Conservation (phyloP, 1,140 invertebrate genomes). For the Galendromus occidentalis region DNA sequence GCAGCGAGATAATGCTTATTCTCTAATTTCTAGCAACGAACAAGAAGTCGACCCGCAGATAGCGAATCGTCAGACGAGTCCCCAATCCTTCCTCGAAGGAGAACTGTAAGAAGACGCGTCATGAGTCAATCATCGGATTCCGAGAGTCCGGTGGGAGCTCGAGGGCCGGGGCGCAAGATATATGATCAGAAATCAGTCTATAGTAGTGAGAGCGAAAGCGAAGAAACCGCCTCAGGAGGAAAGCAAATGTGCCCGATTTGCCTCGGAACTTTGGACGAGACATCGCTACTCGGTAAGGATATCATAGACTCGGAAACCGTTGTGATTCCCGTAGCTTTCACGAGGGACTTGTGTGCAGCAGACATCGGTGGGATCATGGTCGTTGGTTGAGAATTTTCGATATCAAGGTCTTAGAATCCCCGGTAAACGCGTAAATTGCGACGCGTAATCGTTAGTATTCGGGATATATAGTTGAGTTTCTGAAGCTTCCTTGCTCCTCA, state of each 20-base stretch:
- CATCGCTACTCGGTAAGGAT: not conserved
- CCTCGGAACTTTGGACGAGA: not conserved
- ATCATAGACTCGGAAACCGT: not conserved
- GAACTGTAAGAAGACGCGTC: not conserved
- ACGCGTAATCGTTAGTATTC: not conserved
- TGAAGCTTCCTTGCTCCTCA: not conserved
- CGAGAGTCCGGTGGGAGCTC: not conserved
- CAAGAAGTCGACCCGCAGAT: too few relatives aligned
- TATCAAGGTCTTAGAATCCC: not conserved
- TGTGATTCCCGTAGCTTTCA: too few relatives aligned
- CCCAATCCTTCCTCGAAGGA: not conserved
- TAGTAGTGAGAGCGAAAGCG: not conserved
- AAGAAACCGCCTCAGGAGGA: not conserved
- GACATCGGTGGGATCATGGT: not conserved
- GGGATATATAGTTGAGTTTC: not conserved
- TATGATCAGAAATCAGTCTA: not conserved
- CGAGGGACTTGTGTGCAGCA: too few relatives aligned
- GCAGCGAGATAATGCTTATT: too few relatives aligned
- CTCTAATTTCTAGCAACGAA: too few relatives aligned
- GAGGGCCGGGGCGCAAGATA: not conserved
- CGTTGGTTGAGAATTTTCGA: not conserved
- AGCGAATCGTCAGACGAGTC: slow-evolving; percentile 44
- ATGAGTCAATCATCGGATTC: not conserved
- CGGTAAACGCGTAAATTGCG: not conserved
- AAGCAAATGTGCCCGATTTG: not conserved